Evolutionary conservation across 1,140 invertebrate genomes (phyloP).

Genomic region (Temnothorax curvispinosus): DNA sequence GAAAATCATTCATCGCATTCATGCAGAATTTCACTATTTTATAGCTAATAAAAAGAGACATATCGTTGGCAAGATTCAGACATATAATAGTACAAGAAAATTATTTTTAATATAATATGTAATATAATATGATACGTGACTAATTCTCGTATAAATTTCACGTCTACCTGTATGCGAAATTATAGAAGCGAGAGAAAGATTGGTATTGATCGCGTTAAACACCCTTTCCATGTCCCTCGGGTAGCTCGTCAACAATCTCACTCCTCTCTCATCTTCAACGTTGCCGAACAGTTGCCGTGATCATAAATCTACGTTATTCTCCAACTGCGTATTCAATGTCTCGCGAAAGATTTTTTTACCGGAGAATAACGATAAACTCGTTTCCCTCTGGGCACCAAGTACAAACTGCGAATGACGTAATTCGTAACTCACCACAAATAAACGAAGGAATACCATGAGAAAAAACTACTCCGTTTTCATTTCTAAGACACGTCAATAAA

Average conservation of each 20-base stretch:
- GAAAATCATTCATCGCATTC: neutral
- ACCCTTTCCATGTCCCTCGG: conserved; percentile 15
- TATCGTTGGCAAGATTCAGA: neutral
- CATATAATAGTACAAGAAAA: neutral
- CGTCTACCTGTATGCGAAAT: conserved; percentile 51
- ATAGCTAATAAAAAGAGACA: neutral
- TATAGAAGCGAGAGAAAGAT: conserved; percentile 72
- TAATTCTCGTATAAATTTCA: conserved; percentile 4
- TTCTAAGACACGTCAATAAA: neutral
- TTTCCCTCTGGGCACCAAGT: neutral
- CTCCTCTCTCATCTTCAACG: conserved; percentile 2
- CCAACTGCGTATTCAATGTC: conserved; percentile 12
- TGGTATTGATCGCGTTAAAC: conserved; percentile 68
- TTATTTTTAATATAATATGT: neutral
- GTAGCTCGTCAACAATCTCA: conserved; percentile 19
- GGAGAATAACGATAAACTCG: conserved; percentile 23
- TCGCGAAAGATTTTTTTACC: neutral
- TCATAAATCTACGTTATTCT: conserved; percentile 33
- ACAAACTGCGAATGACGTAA: neutral
- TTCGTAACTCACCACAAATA: neutral
- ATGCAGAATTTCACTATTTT: neutral
- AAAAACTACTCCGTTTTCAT: neutral
- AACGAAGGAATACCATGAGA: neutral
- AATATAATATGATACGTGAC: neutral
- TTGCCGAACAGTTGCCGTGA: neutral